phyloP scores from a whole-genome alignment of 92 coral and sea anemone species.

The Actinernus sp. region DNA sequence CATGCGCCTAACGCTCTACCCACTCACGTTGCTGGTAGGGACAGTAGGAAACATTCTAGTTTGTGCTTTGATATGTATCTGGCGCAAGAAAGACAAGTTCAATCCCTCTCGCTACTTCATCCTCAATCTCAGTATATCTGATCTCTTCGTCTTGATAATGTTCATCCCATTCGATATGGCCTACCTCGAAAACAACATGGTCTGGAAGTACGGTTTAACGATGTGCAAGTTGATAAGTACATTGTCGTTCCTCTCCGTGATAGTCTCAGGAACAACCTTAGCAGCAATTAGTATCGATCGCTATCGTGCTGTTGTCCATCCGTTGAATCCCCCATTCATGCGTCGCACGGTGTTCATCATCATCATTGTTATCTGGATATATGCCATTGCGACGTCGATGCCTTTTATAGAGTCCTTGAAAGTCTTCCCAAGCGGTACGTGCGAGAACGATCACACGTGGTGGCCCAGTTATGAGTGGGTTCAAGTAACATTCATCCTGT shows the following conservation, averaged over 20 bases:
- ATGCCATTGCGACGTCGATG: slow-evolving; percentile 22
- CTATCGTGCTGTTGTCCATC: slow-evolving; percentile 25
- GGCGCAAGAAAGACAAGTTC: not conserved
- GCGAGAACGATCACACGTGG: slow-evolving; percentile 30
- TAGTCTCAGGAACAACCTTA: slow-evolving; percentile 31
- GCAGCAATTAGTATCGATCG: slow-evolving; percentile 32
- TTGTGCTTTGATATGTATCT: slow-evolving; percentile 1
- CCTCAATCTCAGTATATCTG: slow-evolving; percentile 24
- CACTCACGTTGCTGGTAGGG: slow-evolving; percentile 5
- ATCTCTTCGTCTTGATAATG: slow-evolving; percentile 16
- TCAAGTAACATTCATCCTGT: slow-evolving; percentile 34
- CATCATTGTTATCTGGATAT: slow-evolving; percentile 26
- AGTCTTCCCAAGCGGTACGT: slow-evolving; percentile 3
- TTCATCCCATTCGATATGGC: slow-evolving; percentile 37
- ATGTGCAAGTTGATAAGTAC: slow-evolving; percentile 37
- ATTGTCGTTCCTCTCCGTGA: slow-evolving; percentile 11
- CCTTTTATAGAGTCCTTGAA: slow-evolving; percentile 34
- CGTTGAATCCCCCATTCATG: slow-evolving; percentile 3
- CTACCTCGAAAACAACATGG: slow-evolving; percentile 17
- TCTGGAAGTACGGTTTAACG: slow-evolving; percentile 17
- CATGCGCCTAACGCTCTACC: slow-evolving; percentile 6
- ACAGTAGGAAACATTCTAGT: slow-evolving; percentile 12
- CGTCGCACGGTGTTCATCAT: not conserved
- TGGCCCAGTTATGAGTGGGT: slow-evolving; percentile 27
- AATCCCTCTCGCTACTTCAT: slow-evolving; percentile 17